Base-by-base conservation (phyloP, 2,888 invertebrate species). In the Drosophila nigricruria region DNA sequence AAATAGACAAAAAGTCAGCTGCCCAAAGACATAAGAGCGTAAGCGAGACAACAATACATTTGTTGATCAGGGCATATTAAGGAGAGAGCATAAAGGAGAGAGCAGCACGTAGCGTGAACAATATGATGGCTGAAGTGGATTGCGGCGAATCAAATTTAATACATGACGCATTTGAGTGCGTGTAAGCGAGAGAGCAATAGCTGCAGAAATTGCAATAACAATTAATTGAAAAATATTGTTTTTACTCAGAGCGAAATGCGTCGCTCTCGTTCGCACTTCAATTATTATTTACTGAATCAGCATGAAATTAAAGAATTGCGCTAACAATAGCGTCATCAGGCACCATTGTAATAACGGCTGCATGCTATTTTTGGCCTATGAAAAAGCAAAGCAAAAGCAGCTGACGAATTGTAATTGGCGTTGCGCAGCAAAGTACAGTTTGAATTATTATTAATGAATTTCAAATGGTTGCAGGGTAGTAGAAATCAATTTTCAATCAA, bases 311-410 rank as follows among this genome's bases (percentile, higher is more conserved):
- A n/a, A 23, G 10, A 9, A 10, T 10, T 20, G 9, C 8, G 30
- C 16, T 4, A 42, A 20, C 20, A 56, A 56, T 42, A 42, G 42
- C 56, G 42, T 56, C 42, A 42, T 30, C 30, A 42, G 20, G 16
- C 20, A 27, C 20, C 18, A 49, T 27, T 18, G 30, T n/a, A 10
- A 16, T 40, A 20, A 42, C 16, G n/a, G 32, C 40, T 27, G 38
- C 18, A 14, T 20, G 27, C 18, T 40, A 30, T 54, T 54, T 40
- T 27, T 30, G 14, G 27, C 14, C 16, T 27, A 30, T 18, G 8
- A 5, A n/a, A 47, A n/a, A 0, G 10, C 8, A 30, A 45, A 27
- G 5, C 20, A 16, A 12, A 54, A 12, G n/a, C 16, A n/a, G 52
- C 10, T 12, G 52, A 23, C 36, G n/a, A 18, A 18, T 53, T 53